phyloP scores from a whole-genome alignment of 2,113 vertebrate genomes.

The Turdus rufiventris region DNA sequence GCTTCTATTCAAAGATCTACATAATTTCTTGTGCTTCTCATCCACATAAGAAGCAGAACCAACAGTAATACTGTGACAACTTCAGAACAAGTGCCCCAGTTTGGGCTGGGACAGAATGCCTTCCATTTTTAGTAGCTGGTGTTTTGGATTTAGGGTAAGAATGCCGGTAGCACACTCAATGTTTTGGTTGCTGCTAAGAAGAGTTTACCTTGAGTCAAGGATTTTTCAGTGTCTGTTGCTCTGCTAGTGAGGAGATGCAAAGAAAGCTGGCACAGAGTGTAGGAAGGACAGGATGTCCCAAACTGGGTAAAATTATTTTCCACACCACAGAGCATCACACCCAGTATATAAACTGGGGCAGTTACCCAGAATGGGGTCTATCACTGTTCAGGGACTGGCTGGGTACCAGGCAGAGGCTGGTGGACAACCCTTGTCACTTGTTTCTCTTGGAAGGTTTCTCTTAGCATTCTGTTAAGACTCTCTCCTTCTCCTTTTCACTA shows the following conservation, averaged over 20 bases:
- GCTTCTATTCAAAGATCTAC: neutral
- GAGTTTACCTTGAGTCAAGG: neutral
- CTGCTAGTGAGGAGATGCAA: neutral
- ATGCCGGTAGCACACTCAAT: neutral
- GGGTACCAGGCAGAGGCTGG: neutral
- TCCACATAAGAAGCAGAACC: neutral
- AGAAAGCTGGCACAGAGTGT: neutral
- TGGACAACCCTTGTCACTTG: neutral
- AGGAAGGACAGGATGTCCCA: neutral
- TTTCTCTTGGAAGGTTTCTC: neutral
- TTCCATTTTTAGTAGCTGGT: neutral
- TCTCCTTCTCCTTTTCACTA: neutral
- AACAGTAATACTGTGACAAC: neutral
- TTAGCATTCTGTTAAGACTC: neutral
- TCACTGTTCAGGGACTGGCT: neutral
- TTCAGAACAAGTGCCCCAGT: neutral
- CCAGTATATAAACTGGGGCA: neutral
- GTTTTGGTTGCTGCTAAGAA: neutral
- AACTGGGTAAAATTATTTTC: neutral
- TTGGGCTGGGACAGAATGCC: neutral
- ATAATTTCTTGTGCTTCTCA: neutral
- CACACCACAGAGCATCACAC: neutral
- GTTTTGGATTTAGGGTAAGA: neutral
- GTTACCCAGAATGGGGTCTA: neutral
- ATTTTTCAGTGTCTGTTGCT: neutral